These are phyloP conservation scores for Ciconia nigra DNA, from an alignment of 2,797 vertebrate genomes.

Conservation along the genomic window DNA sequence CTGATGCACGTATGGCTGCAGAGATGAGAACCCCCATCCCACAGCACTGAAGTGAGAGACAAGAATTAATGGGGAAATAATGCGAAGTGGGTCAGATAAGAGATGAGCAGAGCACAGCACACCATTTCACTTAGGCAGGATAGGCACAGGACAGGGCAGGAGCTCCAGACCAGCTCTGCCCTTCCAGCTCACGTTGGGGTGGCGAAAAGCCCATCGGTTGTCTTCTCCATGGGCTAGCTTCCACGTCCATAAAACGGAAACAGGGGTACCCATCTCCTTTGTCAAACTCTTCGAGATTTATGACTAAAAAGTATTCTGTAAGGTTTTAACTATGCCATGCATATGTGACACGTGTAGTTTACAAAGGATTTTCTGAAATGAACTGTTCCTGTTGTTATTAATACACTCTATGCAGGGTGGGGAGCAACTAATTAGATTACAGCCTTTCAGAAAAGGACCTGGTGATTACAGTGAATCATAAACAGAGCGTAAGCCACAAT, in stretches of 20 bases:
- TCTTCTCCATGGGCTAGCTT: background rate
- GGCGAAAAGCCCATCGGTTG: background rate
- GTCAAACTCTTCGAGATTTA: background rate
- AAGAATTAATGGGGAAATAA: background rate
- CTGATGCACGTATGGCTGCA: accelerated
- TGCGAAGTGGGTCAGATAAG: background rate
- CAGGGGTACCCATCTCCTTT: background rate
- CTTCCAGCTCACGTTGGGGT: background rate
- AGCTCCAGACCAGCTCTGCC: background rate
- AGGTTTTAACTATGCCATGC: background rate
- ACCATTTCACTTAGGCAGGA: background rate
- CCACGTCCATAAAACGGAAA: background rate
- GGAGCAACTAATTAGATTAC: background rate
- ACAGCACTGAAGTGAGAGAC: background rate
- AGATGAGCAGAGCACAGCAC: background rate
- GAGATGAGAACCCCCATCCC: background rate
- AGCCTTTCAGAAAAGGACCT: background rate
- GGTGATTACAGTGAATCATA: constrained; percentile 8
- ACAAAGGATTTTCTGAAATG: background rate
- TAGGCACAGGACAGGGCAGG: background rate
- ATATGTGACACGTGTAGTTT: background rate
- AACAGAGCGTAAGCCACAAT: background rate
- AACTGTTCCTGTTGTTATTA: background rate
- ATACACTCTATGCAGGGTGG: background rate
- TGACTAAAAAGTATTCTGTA: background rate